Percentiles rank a stretch among this genome's conserved stretches.
These are phyloP conservation scores for Drosophila ananassae DNA, from an alignment of 1,140 invertebrate species.

Conservation along the genomic window DNA sequence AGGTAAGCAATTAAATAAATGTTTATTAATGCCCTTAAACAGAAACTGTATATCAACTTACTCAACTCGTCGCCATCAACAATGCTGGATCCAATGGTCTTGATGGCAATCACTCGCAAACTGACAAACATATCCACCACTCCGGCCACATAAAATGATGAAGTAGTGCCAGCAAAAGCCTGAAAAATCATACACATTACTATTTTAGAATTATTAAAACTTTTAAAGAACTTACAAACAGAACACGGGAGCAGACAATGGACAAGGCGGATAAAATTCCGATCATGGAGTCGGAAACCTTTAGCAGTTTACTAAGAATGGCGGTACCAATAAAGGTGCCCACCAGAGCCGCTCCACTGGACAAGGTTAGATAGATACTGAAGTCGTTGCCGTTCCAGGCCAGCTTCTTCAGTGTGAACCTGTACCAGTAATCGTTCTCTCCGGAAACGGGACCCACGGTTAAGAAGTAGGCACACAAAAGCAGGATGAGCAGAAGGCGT, in stretches of 20 bases:
- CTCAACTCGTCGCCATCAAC: constrained; percentile 78
- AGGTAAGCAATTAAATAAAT: background rate
- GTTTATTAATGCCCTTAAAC: background rate
- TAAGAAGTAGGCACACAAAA: constrained; percentile 74
- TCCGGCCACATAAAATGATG: constrained; percentile 72
- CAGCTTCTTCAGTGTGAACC: constrained; percentile 72
- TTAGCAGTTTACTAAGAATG: constrained; percentile 76
- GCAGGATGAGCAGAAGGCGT: constrained; percentile 63
- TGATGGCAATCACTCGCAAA: constrained; percentile 78
- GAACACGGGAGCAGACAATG: constrained; percentile 64
- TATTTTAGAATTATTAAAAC: too few species aligned
- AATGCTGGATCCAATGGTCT: constrained; percentile 79
- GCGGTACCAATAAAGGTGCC: constrained; percentile 81
- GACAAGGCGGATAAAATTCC: constrained; percentile 72
- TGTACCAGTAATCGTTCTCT: constrained; percentile 79
- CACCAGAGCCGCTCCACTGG: constrained; percentile 56
- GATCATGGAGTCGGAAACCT: constrained; percentile 75
- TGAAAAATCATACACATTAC: constrained; percentile 15
- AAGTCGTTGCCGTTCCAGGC: constrained; percentile 82
- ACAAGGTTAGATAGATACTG: constrained; percentile 70
- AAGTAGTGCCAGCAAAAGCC: constrained; percentile 66
- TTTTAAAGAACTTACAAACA: constrained; percentile 62
- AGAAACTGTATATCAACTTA: constrained; percentile 29
- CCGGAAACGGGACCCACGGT: constrained; percentile 70
- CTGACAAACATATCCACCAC: constrained; percentile 80